Evolutionary conservation across 1,140 invertebrate genomes (phyloP), one percentile per base, ranked within the genome.

Genomic region (Agrilus planipennis): DNA sequence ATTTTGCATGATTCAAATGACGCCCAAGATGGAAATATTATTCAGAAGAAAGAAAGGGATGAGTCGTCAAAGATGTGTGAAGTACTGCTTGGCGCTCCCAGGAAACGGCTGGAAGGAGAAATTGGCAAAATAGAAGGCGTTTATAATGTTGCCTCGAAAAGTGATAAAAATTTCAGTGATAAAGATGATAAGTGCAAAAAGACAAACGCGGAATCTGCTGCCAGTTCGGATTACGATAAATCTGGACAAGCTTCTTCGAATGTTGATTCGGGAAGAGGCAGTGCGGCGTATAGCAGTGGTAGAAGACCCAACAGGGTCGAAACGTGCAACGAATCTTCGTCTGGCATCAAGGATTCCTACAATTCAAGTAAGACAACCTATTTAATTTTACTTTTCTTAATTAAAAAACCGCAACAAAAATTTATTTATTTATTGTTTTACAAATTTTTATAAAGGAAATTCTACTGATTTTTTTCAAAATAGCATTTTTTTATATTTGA

Each of bases 271-370:
- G 80, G 80, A 10, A 69, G 80, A 52, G 80, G 80, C 14, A 81
- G 79, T 51, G 79, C 79, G 10, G 77, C 79, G 30, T 82, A 82
- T 58, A 81, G 78, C 10, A 84, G 79, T 52, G 79, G 77, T 2
- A 62, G 77, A 41, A 55, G 74, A 51, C 72, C 72, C 2, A 66
- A 49, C 16, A 16, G 19, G 2, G 62, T 70, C 35, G 70, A 73
- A 11, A 27, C 34, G 4, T 30, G 12, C 14, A 42, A 36, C n/a
- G 42, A 44, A 12, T 44, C 20, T 6, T 32, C 41, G 3, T 5
- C 17, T 15, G 23, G 23, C 15, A 21, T 36, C n/a, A 36, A 36
- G n/a, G 34, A 36, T 23, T 23, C 23, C 12, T 36, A 36, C 17
- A 18, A 36, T 4, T 36, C 34, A 6, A 16, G 34, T 36, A 36